Percentiles rank a stretch among this genome's conserved stretches.
phyloP scores from a whole-genome alignment of 2,113 vertebrate genomes.

The Hypocryptadius cinnamomeus region DNA sequence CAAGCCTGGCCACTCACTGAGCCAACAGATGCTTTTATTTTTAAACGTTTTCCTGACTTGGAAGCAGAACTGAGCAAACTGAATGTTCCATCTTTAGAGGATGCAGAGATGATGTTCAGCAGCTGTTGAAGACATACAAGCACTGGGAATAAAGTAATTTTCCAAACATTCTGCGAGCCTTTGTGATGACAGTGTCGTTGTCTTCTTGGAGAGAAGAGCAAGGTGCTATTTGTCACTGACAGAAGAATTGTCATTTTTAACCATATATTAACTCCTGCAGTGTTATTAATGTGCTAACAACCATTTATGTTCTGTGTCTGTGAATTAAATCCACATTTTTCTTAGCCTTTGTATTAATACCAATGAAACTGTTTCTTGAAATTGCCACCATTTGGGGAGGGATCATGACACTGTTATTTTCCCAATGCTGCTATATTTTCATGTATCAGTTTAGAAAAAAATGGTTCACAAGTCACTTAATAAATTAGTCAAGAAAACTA shows the following conservation, averaged over 20 bases:
- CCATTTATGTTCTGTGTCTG: not conserved
- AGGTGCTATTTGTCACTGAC: not conserved
- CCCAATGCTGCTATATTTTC: not conserved
- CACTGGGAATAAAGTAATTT: not conserved
- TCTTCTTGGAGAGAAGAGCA: not conserved
- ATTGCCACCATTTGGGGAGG: not conserved
- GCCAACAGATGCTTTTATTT: conserved; percentile 43
- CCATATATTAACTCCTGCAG: not conserved
- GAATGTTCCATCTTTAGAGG: not conserved
- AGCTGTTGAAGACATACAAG: not conserved
- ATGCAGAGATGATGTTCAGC: not conserved
- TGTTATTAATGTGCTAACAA: not conserved
- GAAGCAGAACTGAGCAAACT: not conserved
- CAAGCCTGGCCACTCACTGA: not conserved
- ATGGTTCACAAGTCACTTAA: not conserved
- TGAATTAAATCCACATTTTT: not conserved
- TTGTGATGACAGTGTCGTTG: not conserved
- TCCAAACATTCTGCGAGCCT: not conserved
- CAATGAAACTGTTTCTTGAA: not conserved
- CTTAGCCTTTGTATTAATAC: not conserved
- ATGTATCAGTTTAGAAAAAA: not conserved
- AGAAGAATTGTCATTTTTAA: not conserved
- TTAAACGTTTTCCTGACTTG: conserved; percentile 5
- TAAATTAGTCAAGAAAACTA: not conserved
- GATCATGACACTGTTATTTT: not conserved